Evolutionary conservation across 1,140 invertebrate species (phyloP).

Genomic region (Achatina immaculata): DNA sequence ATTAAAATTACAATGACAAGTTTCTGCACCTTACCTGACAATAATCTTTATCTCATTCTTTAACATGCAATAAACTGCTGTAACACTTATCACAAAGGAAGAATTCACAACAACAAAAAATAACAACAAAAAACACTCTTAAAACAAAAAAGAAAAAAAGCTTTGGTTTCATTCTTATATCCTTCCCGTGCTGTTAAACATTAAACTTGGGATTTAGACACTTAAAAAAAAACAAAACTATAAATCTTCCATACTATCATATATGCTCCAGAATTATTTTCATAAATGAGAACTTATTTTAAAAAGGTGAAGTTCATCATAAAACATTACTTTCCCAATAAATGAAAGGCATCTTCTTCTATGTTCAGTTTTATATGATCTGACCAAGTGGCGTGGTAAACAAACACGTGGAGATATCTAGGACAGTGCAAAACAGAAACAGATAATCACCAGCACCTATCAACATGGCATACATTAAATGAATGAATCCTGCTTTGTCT

Average conservation of each 20-base stretch:
- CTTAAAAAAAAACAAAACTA: neutral
- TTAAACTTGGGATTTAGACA: neutral
- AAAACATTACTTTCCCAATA: too few species aligned
- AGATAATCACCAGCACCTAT: too few species aligned
- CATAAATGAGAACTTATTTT: too few species aligned
- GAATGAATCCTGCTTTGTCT: too few species aligned
- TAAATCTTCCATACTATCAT: neutral
- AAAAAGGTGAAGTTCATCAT: too few species aligned
- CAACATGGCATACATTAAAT: too few species aligned
- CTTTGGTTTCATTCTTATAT: neutral
- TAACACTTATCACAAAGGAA: neutral
- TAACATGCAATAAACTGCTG: neutral
- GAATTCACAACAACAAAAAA: neutral
- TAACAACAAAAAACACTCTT: neutral
- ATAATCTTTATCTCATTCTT: neutral
- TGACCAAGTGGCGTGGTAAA: too few species aligned
- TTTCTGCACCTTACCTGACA: neutral
- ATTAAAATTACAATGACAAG: neutral
- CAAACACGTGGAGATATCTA: too few species aligned
- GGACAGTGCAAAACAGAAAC: too few species aligned
- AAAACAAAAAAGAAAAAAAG: neutral
- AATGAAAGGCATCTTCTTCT: too few species aligned
- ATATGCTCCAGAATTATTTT: too few species aligned
- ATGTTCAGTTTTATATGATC: too few species aligned
- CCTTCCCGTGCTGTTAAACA: neutral